Conservation (phyloP, 2,113 vertebrate genomes). For the Thinocorus orbignyianus region DNA sequence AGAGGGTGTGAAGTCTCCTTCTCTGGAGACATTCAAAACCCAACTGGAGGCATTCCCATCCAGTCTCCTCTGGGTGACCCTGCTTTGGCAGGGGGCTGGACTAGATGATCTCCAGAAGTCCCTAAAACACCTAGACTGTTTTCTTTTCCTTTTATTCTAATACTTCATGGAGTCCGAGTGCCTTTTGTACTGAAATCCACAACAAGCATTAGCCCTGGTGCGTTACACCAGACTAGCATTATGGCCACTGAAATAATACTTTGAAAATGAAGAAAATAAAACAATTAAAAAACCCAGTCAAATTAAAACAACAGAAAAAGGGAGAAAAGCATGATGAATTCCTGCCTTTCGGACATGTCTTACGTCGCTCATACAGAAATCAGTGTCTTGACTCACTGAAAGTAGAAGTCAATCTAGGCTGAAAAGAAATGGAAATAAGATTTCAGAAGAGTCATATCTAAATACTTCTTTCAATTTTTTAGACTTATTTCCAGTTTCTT, state of each 20-base stretch:
- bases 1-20: background rate
- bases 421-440: background rate
- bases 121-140: background rate
- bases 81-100: background rate
- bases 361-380: background rate
- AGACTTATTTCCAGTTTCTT: background rate
- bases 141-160: background rate
- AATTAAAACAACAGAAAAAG: background rate
- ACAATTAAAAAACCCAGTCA: background rate
- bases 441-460: background rate
- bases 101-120: background rate
- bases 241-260: background rate
- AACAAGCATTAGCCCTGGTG: background rate
- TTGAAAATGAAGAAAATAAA: background rate
- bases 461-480: background rate
- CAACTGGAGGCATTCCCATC: background rate
- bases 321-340: background rate
- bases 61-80: background rate
- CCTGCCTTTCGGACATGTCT: accelerated
- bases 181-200: background rate
- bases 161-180: background rate
- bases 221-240: background rate
- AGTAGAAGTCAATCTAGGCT: background rate
- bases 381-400: background rate
- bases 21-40: background rate